Evolutionary conservation across 2,888 invertebrate species (phyloP), one percentile per base, ranked within the genome.

Genomic region (Lamproptera curius): DNA sequence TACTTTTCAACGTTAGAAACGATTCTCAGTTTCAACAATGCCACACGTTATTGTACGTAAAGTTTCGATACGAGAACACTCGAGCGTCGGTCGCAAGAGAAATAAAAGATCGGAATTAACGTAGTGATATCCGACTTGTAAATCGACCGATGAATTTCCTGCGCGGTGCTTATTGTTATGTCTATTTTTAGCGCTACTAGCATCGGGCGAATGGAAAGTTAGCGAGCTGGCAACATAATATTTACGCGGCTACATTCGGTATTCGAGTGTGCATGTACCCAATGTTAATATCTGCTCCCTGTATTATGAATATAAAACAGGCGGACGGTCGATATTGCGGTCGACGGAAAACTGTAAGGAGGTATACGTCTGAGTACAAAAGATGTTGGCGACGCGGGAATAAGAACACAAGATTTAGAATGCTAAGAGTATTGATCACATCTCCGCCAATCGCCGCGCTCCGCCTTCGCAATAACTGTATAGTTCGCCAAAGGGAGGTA

Each of bases 171-270:
- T 70, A 76, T 73, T 73, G 72, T 76, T 65, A 67, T 59, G 63
- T 70, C 73, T 83, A 83, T 82, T 80, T 83, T 76, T 79, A 82
- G 78, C 74, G 59, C 65, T 70, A 61, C 61, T 67, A 72, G 67
- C 70, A 70, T 68, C 69, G 71, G 65, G 68, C 76, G 73, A 83
- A 76, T 83, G 81, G 82, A 84, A 84, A 83, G 83, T 79, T 73
- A 76, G 73, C 76, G 74, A 73, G 72, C 73, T 78, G 76, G 79
- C 76, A 79, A 76, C 70, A 65, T 53, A 54, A 58, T 72, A 68
- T 67, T 63, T 63, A 67, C 63, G 56, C 57, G 58, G 58, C 55
- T 60, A 58, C 50, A 55, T 61, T 59, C 55, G 57, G 57, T 51
- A 55, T 55, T 55, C 47, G 53, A 53, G 42, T 52, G 43, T 46